phyloP scores from a whole-genome alignment of 2,113 vertebrate genomes.

The Podarcis muralis region DNA sequence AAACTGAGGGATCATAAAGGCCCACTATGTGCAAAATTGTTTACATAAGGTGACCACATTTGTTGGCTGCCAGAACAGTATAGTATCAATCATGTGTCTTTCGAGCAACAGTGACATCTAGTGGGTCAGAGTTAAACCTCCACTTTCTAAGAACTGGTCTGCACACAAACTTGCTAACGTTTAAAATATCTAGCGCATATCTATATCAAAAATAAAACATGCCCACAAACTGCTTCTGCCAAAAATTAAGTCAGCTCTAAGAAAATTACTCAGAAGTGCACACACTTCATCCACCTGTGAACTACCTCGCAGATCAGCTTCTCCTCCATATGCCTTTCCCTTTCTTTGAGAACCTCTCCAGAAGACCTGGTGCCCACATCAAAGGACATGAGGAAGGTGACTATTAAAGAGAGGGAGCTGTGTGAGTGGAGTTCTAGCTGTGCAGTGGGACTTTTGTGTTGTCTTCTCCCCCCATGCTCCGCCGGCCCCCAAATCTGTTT shows the following conservation, averaged over 20 bases:
- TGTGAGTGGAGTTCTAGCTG: no score
- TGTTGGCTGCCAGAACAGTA: background rate
- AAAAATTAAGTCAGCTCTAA: background rate
- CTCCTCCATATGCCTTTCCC: no score
- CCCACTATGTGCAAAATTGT: rapidly evolving
- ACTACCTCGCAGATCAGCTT: background rate
- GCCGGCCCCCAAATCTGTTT: no score
- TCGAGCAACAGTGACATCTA: background rate
- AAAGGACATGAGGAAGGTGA: no score
- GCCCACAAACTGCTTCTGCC: background rate
- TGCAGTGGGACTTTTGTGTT: no score
- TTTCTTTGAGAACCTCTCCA: no score
- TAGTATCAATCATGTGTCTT: background rate
- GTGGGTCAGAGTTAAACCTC: background rate
- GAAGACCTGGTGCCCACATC: no score
- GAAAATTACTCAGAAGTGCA: background rate
- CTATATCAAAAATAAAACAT: background rate
- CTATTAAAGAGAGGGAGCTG: no score
- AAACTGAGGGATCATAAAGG: rapidly evolving
- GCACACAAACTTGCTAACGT: background rate
- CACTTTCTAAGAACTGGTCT: rapidly evolving
- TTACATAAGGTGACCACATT: rapidly evolving
- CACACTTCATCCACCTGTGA: background rate
- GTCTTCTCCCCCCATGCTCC: no score
- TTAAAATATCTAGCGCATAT: no score